A percentile compares a stretch with the other conserved stretches of the same genome.
Conservation (phyloP, 2,888 invertebrate genomes). For the Drosophila diplacantha region DNA sequence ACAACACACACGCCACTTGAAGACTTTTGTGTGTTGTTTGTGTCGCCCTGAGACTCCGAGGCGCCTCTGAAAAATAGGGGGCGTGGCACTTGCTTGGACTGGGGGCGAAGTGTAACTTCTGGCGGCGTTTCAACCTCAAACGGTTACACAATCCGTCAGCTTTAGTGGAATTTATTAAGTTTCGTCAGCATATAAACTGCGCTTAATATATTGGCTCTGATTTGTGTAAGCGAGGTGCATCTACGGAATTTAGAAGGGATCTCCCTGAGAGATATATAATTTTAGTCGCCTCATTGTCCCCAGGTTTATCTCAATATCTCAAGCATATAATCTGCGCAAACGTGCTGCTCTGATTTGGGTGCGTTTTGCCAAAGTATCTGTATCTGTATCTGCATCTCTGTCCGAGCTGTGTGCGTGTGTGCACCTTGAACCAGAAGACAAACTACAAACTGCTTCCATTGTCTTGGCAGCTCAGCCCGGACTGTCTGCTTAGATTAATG, state of each 20-base stretch:
- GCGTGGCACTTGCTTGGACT: slow-evolving; percentile 46
- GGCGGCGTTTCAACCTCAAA: slow-evolving; percentile 18
- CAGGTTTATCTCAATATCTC: background rate
- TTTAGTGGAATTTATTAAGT: slow-evolving; percentile 58
- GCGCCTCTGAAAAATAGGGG: slow-evolving; percentile 33
- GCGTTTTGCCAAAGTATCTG: slow-evolving; percentile 7
- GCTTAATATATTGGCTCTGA: slow-evolving; percentile 56
- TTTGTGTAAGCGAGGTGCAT: slow-evolving; percentile 2
- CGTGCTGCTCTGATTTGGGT: slow-evolving; percentile 17
- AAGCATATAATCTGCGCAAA: slow-evolving; percentile 5
- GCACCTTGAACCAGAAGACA: slow-evolving; percentile 29
- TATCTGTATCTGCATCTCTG: slow-evolving; percentile 18
- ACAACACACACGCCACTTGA: slow-evolving; percentile 42
- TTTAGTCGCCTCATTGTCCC: background rate
- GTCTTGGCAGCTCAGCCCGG: slow-evolving; percentile 29
- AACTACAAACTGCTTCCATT: slow-evolving; percentile 35
- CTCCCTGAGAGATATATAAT: background rate
- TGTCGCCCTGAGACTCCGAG: slow-evolving; percentile 44
- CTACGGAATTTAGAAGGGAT: slow-evolving; percentile 1
- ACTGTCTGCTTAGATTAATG: slow-evolving; percentile 40
- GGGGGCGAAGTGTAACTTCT: slow-evolving; percentile 17
- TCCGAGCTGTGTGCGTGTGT: slow-evolving; percentile 2
- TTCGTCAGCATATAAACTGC: slow-evolving; percentile 54
- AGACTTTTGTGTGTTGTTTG: slow-evolving; percentile 29
- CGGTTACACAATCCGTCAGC: slow-evolving; percentile 29